Evolutionary conservation across 2,113 vertebrate species (phyloP).

Genomic region (Pelvicachromis taeniatus): DNA sequence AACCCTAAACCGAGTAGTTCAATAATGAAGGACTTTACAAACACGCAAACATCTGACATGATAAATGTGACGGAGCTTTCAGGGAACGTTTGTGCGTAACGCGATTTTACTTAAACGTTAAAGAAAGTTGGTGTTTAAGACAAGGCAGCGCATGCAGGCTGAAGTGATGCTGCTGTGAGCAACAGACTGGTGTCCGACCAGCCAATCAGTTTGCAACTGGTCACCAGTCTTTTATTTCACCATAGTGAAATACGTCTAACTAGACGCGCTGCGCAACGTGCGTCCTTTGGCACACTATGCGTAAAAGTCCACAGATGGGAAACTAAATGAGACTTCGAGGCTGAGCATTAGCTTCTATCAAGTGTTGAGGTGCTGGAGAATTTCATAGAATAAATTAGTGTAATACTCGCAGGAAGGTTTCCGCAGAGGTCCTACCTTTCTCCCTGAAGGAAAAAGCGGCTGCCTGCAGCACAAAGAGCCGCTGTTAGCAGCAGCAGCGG

Average conservation of each 20-base stretch:
- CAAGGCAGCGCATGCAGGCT: conserved; percentile 17
- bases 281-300: not conserved
- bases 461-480: conserved; percentile 51
- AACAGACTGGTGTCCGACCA: not conserved
- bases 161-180: not conserved
- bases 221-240: not conserved
- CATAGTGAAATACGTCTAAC: not conserved
- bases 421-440: conserved; percentile 40
- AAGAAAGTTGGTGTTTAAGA: not conserved
- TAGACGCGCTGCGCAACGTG: not conserved
- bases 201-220: not conserved
- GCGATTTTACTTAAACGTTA: not conserved
- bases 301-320: not conserved
- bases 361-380: not conserved
- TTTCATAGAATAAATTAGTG: not conserved
- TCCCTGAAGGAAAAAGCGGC: not conserved
- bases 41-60: not conserved
- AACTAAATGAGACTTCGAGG: not conserved
- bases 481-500: not conserved
- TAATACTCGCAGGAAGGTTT: not conserved
- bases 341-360: not conserved
- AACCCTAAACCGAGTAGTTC: not conserved
- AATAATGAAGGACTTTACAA: not conserved
- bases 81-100: not conserved
- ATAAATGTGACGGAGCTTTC: not conserved